Evolutionary conservation across 2,113 vertebrate genomes (phyloP).

Genomic region (Chlamydotis undulata): DNA sequence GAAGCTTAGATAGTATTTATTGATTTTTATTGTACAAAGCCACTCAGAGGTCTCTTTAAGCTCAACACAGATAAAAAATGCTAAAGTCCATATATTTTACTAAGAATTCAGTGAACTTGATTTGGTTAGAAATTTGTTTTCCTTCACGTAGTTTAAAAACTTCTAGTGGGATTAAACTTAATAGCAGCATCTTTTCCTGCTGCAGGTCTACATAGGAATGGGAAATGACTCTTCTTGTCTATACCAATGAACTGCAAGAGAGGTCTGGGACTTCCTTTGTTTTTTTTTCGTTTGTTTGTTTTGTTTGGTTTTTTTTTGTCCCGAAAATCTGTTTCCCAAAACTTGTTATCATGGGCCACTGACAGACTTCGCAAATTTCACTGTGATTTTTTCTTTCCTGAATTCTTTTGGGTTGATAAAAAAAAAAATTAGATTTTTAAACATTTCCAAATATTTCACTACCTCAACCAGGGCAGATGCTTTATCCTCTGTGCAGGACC

Average conservation of each 20-base stretch:
- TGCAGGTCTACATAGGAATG: not conserved
- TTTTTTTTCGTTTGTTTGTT: not conserved
- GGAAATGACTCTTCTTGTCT: not conserved
- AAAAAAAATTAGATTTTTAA: not conserved
- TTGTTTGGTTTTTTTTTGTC: not conserved
- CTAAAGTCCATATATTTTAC: conserved; percentile 28
- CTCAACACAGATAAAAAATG: not conserved
- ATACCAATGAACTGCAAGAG: not conserved
- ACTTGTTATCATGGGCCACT: not conserved
- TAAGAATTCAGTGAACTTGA: conserved; percentile 35
- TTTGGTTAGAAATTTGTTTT: conserved; percentile 45
- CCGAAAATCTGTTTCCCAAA: not conserved
- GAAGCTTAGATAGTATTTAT: not conserved
- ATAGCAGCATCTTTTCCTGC: not conserved
- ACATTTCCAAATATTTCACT: not conserved
- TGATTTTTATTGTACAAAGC: not conserved
- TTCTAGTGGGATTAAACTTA: not conserved
- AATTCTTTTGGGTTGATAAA: not conserved
- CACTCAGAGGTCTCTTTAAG: not conserved
- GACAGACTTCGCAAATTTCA: not conserved
- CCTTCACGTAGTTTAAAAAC: not conserved
- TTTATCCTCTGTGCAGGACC: not conserved
- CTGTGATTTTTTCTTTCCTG: not conserved
- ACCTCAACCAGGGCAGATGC: not conserved
- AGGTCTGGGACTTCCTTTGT: not conserved